Conservation (phyloP, 2,888 invertebrate genomes). For the Steinernema carpocapsae region DNA sequence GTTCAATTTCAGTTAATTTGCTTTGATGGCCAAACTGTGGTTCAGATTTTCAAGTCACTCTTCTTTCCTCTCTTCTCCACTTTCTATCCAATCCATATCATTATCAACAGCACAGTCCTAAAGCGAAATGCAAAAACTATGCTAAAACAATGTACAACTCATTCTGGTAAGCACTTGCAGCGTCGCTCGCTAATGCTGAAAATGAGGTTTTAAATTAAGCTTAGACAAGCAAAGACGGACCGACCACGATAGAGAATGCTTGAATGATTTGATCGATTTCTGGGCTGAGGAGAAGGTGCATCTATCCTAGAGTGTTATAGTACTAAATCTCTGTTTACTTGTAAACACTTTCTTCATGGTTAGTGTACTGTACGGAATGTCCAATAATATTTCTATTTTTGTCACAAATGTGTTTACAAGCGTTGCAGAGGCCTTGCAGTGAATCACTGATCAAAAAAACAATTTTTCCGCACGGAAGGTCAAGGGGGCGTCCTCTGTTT, state of each 20-base stretch:
- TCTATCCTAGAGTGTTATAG: background rate
- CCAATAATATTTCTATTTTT: background rate
- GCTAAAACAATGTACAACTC: background rate
- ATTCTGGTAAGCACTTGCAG: constrained; percentile 3
- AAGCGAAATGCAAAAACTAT: background rate
- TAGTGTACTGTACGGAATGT: background rate
- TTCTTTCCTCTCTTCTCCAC: constrained; percentile 10
- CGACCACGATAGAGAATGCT: background rate
- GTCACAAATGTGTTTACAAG: background rate
- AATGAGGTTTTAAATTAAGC: background rate
- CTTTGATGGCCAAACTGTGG: background rate
- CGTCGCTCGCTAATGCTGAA: background rate
- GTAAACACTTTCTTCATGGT: background rate
- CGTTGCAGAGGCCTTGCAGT: too few species aligned
- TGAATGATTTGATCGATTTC: constrained; percentile 1
- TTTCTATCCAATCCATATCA: constrained; percentile 5
- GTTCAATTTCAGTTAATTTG: background rate
- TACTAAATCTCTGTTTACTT: background rate
- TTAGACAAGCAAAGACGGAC: background rate
- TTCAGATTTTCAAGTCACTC: background rate
- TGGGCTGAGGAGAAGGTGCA: background rate
- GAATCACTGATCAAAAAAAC: too few species aligned
- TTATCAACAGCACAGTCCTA: background rate
- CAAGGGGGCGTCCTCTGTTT: too few species aligned
- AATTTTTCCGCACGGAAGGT: too few species aligned